Evolutionary conservation across 1,140 invertebrate species (phyloP).

Genomic region (Marisa cornuarietis): DNA sequence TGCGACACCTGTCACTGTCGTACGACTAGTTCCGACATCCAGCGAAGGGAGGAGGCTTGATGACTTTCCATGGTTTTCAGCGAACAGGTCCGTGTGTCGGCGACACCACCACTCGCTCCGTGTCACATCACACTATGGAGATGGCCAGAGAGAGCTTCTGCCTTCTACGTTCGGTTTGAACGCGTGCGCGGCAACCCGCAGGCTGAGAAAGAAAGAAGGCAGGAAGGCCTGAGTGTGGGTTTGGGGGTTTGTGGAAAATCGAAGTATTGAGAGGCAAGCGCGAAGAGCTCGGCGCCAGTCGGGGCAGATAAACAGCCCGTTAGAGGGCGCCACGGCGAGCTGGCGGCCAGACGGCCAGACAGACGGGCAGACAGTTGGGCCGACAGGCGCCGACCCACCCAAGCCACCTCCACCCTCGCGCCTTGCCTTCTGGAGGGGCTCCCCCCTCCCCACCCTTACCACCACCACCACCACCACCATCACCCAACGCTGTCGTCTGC

Average conservation of each 20-base stretch:
- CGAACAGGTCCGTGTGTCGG: background rate
- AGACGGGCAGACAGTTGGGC: slow-evolving; percentile 20
- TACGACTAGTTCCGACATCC: no score
- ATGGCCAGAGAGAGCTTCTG: background rate
- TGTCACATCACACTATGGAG: background rate
- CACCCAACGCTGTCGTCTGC: background rate
- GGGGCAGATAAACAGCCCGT: background rate
- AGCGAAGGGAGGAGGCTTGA: no score
- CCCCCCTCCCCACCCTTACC: background rate
- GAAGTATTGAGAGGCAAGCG: slow-evolving; percentile 5
- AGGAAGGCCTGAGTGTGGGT: background rate
- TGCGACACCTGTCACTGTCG: no score
- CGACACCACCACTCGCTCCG: background rate
- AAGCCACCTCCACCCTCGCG: background rate
- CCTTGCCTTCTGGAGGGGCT: background rate
- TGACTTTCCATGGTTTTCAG: background rate
- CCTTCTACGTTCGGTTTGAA: background rate
- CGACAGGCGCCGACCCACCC: background rate
- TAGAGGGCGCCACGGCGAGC: background rate
- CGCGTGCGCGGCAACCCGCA: background rate
- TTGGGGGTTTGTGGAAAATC: background rate
- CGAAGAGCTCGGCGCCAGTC: slow-evolving; percentile 2
- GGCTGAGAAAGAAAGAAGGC: background rate
- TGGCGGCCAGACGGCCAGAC: slow-evolving; percentile 11
- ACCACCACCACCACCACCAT: background rate